Base-by-base conservation (phyloP, 2,113 vertebrate genomes). In the Aspidoscelis tigris region DNA sequence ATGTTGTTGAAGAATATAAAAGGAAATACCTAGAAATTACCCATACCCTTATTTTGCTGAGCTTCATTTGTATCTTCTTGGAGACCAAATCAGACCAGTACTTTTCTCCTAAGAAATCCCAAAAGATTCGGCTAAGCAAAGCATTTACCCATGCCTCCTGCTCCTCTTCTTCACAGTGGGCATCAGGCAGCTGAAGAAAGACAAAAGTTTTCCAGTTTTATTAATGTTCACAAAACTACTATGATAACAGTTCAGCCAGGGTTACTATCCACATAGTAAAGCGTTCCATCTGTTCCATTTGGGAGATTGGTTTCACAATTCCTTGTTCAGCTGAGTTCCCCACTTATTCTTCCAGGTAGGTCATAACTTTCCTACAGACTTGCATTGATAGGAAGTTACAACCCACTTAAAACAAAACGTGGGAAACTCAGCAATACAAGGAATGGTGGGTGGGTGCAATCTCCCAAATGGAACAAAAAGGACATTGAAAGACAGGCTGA, bases 61-160 rank as follows among this genome's bases (percentile, higher is more conserved):
- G 97, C 92, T 99, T 99, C 98, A 99, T 99, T 91, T 99, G 99
- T 92, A 99, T 99, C 95, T 99, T 99, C 95, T 99, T 99, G 81
- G 99, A 99, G 73, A 99, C 98, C 26, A 98, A 86, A 83, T 98
- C 96, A 88, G 98, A 97, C 99, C 99, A 99, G 87, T 99, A 98
- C 86, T 98, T 99, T 94, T 99, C 99, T 93, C 98, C 97, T 85
- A 99, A 95, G 95, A 99, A 99, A 94, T 99, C 99, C 99, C 98
- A 99, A 94, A 99, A 99, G 88, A 98, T 96, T 92, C 99, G 97
- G 86, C 98, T 98, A 58, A 99, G 95, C 87, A 99, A 97, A 86
- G 98, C 98, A 0, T 99, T 99, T 91, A 98, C 96, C 99, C 99
- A 99, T 87, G 98, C 97, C 93, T 98, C 98, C 39, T 96, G 96